Evolutionary conservation across 2,888 invertebrate species (phyloP).

Genomic region (Agrochola litura): DNA sequence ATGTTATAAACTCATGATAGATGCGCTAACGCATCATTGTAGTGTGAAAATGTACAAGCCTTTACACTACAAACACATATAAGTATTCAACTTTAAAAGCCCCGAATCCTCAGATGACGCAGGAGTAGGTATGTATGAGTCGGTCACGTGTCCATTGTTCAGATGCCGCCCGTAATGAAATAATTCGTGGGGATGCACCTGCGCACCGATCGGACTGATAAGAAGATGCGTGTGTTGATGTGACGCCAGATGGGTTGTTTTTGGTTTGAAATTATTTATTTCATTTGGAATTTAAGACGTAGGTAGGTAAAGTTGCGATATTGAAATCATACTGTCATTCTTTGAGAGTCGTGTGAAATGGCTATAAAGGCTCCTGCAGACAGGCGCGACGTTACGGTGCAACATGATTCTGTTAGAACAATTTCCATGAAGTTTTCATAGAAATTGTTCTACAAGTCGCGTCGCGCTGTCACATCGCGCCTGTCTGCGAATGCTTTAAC

Average conservation of each 20-base stretch:
- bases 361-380: no score
- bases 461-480: no score
- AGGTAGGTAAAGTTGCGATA: no score
- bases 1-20: no score
- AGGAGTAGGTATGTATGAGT: slow-evolving; percentile 50
- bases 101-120: slow-evolving; percentile 32
- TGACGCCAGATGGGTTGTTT: slow-evolving; percentile 45
- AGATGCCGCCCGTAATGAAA: slow-evolving; percentile 79
- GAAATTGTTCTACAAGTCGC: no score
- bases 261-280: slow-evolving; percentile 44
- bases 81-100: slow-evolving; percentile 16
- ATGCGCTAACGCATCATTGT: not conserved
- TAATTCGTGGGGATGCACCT: slow-evolving; percentile 81
- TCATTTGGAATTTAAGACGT: not conserved
- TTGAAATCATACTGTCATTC: no score
- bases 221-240: slow-evolving; percentile 58
- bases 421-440: no score
- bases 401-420: no score
- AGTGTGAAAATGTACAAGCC: not conserved
- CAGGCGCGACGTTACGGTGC: no score
- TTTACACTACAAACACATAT: not conserved
- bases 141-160: slow-evolving; percentile 77
- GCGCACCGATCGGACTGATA: slow-evolving; percentile 74
- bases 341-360: no score
- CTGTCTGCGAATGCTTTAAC: no score